Percentiles rank a stretch among this genome's conserved stretches.
phyloP scores from a whole-genome alignment of 2,797 vertebrate genomes.

The Phyllotis vaccarum region DNA sequence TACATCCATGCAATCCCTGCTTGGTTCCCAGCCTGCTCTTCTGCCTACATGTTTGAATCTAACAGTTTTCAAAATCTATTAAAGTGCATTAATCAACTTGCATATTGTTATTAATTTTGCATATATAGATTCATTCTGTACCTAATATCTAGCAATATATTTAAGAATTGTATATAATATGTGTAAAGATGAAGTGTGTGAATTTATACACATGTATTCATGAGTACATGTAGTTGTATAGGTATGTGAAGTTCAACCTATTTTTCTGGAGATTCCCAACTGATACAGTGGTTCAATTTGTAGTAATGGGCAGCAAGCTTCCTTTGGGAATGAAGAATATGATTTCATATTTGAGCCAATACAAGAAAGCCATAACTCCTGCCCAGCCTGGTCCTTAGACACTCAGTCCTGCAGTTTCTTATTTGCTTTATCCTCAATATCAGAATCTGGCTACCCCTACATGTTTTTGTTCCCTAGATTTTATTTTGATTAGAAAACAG shows the following conservation, averaged over 20 bases:
- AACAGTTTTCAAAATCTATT: neutral
- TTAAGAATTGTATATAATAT: neutral
- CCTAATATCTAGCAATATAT: neutral
- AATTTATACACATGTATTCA: neutral
- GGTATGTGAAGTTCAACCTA: neutral
- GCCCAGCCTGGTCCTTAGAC: neutral
- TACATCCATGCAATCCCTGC: neutral
- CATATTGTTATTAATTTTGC: neutral
- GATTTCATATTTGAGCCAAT: slow-evolving; percentile 25
- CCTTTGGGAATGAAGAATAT: neutral
- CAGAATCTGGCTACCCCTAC: neutral
- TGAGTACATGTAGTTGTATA: neutral
- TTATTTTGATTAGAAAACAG: neutral
- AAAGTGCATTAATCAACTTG: neutral
- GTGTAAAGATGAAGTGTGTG: neutral
- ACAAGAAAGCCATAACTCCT: neutral
- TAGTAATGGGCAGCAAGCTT: neutral
- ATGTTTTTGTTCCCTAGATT: neutral
- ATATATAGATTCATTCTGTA: neutral
- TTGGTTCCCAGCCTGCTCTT: neutral
- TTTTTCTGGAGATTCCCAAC: neutral
- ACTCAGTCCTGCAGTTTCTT: neutral
- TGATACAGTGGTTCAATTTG: neutral
- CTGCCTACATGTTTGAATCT: neutral
- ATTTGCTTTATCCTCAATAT: neutral